Evolutionary conservation across 2,888 invertebrate species (phyloP).

Genomic region (Calameuta filiformis): DNA sequence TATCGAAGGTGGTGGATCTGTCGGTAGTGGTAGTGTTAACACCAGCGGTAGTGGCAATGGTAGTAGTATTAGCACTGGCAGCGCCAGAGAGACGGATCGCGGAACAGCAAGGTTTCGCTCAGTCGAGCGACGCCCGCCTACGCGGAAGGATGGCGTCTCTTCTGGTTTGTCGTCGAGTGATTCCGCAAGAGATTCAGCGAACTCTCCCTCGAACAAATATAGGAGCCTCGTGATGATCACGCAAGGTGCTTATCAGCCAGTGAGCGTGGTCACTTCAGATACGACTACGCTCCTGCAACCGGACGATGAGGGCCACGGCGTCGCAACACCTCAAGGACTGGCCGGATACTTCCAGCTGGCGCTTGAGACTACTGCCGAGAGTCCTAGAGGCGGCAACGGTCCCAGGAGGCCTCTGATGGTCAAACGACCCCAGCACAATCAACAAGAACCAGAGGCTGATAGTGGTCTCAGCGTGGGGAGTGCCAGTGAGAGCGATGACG

Average conservation of each 20-base stretch:
- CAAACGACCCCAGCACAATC: conserved; percentile 43
- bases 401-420: conserved; percentile 57
- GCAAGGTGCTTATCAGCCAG: conserved; percentile 73
- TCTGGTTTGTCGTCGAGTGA: conserved; percentile 66
- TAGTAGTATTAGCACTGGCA: conserved; percentile 35
- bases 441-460: conserved; percentile 51
- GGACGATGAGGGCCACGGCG: conserved; percentile 70
- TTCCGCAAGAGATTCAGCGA: conserved; percentile 33
- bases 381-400: conserved; percentile 39
- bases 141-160: conserved; percentile 55
- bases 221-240: conserved; percentile 93
- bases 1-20: conserved; percentile 14
- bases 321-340: conserved; percentile 70
- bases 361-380: conserved; percentile 52
- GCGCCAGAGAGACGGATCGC: conserved; percentile 48
- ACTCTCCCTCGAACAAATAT: conserved; percentile 69
- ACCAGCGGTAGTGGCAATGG: conserved; percentile 44
- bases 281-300: conserved; percentile 77
- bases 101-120: conserved; percentile 61
- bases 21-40: conserved; percentile 39
- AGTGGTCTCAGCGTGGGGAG: conserved; percentile 59
- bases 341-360: conserved; percentile 66
- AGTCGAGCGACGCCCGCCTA: conserved; percentile 63
- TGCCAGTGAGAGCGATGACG: conserved; percentile 62
- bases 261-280: conserved; percentile 81